Evolutionary conservation across 2,888 invertebrate species (phyloP).

Genomic region (Sinhomidia bicolor): DNA sequence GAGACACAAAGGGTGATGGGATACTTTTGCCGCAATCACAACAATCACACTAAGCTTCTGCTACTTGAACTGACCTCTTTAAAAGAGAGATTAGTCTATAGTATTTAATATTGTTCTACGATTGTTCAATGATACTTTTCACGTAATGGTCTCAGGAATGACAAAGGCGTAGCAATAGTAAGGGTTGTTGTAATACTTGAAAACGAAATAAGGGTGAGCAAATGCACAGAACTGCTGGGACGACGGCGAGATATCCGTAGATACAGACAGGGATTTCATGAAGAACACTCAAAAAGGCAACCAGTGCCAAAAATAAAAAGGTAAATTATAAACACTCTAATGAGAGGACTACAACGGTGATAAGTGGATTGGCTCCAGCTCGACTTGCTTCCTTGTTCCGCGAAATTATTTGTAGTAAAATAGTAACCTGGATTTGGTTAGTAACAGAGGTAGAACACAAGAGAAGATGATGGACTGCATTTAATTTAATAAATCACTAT

Average conservation of each 20-base stretch:
- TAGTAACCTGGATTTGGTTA: neutral
- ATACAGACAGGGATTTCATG: slow-evolving; percentile 68
- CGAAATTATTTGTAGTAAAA: neutral
- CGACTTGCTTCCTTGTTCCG: slow-evolving; percentile 15
- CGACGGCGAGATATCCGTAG: slow-evolving; percentile 56
- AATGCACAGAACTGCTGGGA: slow-evolving; percentile 68
- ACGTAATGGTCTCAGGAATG: slow-evolving; percentile 71
- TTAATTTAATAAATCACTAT: neutral
- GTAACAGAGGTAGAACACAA: neutral
- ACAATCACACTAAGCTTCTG: neutral
- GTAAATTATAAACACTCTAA: slow-evolving; percentile 15
- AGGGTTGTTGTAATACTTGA: slow-evolving; percentile 71
- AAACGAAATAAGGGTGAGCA: slow-evolving; percentile 72
- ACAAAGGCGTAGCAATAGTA: slow-evolving; percentile 70
- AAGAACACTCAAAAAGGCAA: slow-evolving; percentile 67
- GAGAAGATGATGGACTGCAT: neutral
- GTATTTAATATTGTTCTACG: neutral
- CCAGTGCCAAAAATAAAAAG: slow-evolving; percentile 62
- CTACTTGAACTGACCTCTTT: neutral
- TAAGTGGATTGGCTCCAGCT: slow-evolving; percentile 53
- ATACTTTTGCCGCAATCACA: neutral
- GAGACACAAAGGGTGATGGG: neutral
- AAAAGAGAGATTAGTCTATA: neutral
- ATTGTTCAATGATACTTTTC: slow-evolving; percentile 26
- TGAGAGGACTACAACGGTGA: neutral